Evolutionary conservation across 2,797 vertebrate genomes (phyloP).

Genomic region (Pygocentrus nattereri): DNA sequence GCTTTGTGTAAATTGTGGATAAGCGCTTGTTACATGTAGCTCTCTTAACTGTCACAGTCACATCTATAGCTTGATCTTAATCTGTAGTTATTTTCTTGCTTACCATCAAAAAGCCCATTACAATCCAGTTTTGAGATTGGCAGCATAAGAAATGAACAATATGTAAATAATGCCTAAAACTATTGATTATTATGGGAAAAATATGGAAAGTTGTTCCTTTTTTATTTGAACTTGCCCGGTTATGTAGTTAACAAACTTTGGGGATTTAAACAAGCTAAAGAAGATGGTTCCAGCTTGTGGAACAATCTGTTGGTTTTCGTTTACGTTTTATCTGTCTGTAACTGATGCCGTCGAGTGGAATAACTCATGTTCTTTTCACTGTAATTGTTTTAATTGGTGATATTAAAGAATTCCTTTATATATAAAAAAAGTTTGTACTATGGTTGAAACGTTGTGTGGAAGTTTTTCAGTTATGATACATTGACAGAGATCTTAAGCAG

Average conservation of each 20-base stretch:
- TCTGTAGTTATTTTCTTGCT: neutral
- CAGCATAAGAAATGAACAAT: neutral
- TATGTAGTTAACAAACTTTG: neutral
- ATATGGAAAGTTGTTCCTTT: neutral
- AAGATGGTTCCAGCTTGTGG: neutral
- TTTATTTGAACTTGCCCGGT: neutral
- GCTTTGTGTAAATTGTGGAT: neutral
- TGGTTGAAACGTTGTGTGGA: neutral
- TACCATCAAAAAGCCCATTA: neutral
- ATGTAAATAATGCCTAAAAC: neutral
- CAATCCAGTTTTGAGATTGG: neutral
- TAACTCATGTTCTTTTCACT: neutral
- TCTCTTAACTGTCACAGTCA: neutral
- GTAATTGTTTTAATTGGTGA: constrained; percentile 19
- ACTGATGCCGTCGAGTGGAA: neutral
- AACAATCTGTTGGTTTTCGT: neutral
- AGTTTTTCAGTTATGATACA: too few relatives aligned
- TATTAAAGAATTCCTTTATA: constrained; percentile 13
- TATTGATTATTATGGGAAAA: neutral
- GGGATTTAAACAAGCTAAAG: neutral
- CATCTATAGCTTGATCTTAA: neutral
- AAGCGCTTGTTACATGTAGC: neutral
- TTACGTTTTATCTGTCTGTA: neutral
- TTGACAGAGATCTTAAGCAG: too few relatives aligned
- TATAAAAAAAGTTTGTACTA: neutral